phyloP scores from a whole-genome alignment of 2,888 invertebrate species.

The Philonicus albiceps region DNA sequence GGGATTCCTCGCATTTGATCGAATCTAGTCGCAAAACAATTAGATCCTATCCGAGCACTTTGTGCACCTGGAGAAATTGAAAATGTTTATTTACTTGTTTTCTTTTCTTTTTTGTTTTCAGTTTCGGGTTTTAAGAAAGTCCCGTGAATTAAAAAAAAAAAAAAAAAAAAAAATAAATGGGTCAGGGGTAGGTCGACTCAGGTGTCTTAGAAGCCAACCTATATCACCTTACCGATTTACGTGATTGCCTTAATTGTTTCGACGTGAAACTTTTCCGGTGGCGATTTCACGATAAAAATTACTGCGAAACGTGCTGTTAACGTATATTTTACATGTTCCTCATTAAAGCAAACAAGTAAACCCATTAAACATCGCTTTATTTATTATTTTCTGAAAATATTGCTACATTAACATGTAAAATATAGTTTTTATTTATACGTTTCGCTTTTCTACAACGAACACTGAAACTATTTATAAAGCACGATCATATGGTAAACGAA shows the following conservation, averaged over 20 bases:
- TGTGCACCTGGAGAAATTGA: neutral
- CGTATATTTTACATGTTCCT: neutral
- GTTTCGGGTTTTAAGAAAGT: neutral
- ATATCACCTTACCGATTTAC: neutral
- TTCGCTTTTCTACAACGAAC: neutral
- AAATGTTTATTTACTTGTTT: neutral
- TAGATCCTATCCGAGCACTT: neutral
- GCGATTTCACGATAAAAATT: neutral
- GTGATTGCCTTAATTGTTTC: neutral
- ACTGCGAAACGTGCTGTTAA: neutral
- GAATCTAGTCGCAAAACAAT: neutral
- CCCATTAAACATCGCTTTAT: neutral
- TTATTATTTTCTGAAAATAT: neutral
- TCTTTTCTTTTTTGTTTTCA: neutral
- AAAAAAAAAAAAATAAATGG: neutral
- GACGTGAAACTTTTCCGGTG: neutral
- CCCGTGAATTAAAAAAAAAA: neutral
- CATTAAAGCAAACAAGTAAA: neutral
- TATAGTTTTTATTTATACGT: neutral
- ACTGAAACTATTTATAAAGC: neutral
- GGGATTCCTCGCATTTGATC: neutral
- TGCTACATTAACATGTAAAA: neutral
- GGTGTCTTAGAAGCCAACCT: neutral
- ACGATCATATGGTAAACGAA: neutral
- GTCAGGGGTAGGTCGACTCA: neutral